These are phyloP conservation scores for Vulpes lagopus DNA, from an alignment of 2,113 vertebrate species.

Conservation along the genomic window DNA sequence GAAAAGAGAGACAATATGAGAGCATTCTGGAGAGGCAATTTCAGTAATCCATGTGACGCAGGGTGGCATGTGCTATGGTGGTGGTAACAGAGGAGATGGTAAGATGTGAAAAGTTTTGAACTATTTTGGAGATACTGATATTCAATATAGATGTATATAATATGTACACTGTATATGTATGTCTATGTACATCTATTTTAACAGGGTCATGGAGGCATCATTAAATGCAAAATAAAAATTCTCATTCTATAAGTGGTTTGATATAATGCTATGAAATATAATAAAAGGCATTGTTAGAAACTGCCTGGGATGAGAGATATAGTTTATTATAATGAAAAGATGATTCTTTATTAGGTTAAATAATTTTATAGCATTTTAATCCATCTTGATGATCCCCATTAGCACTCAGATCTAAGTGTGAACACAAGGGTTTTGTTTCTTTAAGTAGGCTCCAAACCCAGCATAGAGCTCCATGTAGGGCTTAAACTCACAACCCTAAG, in stretches of 20 bases:
- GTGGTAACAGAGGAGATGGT: neutral
- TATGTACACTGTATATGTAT: neutral
- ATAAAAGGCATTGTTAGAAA: neutral
- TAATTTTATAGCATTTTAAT: neutral
- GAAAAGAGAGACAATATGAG: neutral
- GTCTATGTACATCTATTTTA: neutral
- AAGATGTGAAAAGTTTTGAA: neutral
- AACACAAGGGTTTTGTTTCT: neutral
- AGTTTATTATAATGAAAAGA: conserved; percentile 25
- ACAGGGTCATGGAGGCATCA: neutral
- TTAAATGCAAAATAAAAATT: neutral
- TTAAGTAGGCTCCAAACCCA: neutral
- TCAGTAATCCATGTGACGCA: neutral
- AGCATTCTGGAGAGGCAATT: neutral
- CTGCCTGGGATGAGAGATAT: neutral
- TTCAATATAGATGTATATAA: neutral
- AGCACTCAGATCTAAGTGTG: neutral
- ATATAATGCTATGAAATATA: neutral
- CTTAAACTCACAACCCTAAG: neutral
- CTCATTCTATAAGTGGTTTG: neutral
- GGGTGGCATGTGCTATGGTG: neutral
- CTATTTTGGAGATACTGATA: neutral
- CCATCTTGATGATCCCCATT: neutral
- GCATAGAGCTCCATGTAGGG: neutral
- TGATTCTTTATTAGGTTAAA: conserved; percentile 46